Percentiles rank a stretch among this genome's conserved stretches.
These are phyloP conservation scores for Harmothoe impar DNA, from an alignment of 2,888 invertebrate species.

Conservation along the genomic window DNA sequence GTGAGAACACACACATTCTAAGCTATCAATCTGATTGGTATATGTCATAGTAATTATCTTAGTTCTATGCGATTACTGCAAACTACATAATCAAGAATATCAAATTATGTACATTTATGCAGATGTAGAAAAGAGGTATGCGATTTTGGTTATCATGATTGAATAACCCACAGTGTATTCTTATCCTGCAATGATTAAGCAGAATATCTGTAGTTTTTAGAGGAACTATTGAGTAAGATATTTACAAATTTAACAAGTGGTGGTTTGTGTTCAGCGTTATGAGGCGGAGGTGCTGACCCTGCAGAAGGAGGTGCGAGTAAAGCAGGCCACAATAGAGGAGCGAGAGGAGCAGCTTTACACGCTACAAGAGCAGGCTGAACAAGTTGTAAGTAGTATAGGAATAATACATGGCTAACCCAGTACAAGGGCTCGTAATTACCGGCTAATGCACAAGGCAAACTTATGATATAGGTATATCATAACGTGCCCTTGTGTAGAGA, in stretches of 20 bases:
- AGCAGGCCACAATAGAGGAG: constrained; percentile 80
- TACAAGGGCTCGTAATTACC: constrained; percentile 61
- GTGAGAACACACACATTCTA: background rate
- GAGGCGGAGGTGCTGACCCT: constrained; percentile 53
- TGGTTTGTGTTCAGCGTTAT: constrained; percentile 28
- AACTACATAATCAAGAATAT: too few relatives aligned
- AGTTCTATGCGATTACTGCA: too few relatives aligned
- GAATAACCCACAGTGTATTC: too few relatives aligned
- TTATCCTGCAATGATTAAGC: too few relatives aligned
- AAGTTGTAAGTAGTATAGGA: constrained; percentile 67
- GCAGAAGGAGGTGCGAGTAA: constrained; percentile 76
- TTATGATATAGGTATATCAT: too few relatives aligned
- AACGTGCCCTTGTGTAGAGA: too few relatives aligned
- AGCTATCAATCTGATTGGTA: background rate
- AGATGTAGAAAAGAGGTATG: too few relatives aligned
- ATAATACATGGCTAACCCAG: constrained; percentile 63
- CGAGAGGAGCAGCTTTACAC: constrained; percentile 80
- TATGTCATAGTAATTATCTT: background rate
- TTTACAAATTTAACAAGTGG: background rate
- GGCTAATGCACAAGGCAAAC: too few relatives aligned
- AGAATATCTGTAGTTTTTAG: too few relatives aligned
- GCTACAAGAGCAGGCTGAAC: constrained; percentile 76
- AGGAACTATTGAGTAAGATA: too few relatives aligned
- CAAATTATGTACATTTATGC: too few relatives aligned
- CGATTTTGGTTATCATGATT: too few relatives aligned